These are phyloP conservation scores for Zaprionus nigranus DNA, from an alignment of 1,140 invertebrate genomes.

Conservation along the genomic window DNA sequence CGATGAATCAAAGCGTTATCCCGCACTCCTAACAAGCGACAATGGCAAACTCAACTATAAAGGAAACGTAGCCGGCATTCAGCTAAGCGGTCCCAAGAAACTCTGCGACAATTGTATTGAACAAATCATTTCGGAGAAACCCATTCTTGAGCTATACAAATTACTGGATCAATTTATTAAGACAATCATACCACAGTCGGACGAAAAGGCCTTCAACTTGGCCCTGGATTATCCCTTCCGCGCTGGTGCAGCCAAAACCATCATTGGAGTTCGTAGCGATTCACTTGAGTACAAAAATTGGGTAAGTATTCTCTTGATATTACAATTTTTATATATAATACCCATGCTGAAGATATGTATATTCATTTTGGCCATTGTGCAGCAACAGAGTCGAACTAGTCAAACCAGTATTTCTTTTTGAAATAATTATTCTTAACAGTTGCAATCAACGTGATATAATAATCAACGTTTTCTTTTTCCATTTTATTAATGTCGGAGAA, in stretches of 20 bases:
- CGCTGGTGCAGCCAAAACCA: constrained; percentile 86
- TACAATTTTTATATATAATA: background rate
- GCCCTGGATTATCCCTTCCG: constrained; percentile 87
- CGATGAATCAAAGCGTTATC: constrained; percentile 85
- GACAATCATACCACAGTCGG: constrained; percentile 64
- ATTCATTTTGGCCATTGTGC: too few relatives aligned
- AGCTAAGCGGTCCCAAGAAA: constrained; percentile 84
- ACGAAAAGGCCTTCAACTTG: constrained; percentile 86
- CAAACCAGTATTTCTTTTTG: too few relatives aligned
- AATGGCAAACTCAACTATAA: constrained; percentile 86
- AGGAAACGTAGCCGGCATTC: constrained; percentile 85
- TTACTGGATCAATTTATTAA: constrained; percentile 57
- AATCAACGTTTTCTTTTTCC: too few relatives aligned
- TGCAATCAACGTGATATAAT: too few relatives aligned
- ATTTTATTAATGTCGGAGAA: too few relatives aligned
- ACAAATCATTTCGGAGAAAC: constrained; percentile 72
- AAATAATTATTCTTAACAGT: too few relatives aligned
- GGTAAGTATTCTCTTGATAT: constrained; percentile 47
- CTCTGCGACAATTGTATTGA: constrained; percentile 67
- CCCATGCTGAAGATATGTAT: too few relatives aligned
- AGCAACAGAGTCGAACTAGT: too few relatives aligned
- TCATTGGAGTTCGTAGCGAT: constrained; percentile 85
- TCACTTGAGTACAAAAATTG: constrained; percentile 71
- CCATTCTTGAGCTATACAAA: constrained; percentile 68
- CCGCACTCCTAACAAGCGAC: constrained; percentile 86